Evolutionary conservation across 2,888 invertebrate species (phyloP).

Genomic region (Cyrtodaria siliqua): DNA sequence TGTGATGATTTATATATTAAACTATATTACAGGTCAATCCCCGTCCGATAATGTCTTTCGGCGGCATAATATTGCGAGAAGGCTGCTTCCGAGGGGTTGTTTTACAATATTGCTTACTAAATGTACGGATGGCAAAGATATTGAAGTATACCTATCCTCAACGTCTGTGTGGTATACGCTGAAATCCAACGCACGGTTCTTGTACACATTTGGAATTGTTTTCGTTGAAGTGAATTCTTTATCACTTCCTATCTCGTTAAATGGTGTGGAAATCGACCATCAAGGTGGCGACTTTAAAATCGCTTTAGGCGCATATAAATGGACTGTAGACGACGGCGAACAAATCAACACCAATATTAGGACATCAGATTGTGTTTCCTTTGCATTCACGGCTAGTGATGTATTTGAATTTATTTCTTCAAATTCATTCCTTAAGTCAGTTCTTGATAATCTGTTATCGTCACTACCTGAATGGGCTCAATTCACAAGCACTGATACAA

Average conservation of each 20-base stretch:
- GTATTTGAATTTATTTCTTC: conserved; percentile 41
- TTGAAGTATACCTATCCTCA: conserved; percentile 22
- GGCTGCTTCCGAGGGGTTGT: conserved; percentile 42
- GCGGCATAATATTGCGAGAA: conserved; percentile 20
- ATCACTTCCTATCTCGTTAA: not conserved
- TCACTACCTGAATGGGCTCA: conserved; percentile 39
- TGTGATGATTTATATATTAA: too few species aligned
- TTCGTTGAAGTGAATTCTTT: conserved; percentile 23
- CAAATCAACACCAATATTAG: conserved; percentile 2
- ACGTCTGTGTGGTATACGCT: conserved; percentile 16
- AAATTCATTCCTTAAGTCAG: conserved; percentile 35
- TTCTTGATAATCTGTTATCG: conserved; percentile 14
- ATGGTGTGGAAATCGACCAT: conserved; percentile 9
- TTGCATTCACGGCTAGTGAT: conserved; percentile 31
- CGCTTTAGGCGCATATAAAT: not conserved
- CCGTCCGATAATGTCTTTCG: conserved; percentile 15
- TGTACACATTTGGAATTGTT: conserved; percentile 19
- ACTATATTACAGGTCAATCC: conserved; percentile 2
- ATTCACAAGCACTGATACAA: conserved; percentile 9
- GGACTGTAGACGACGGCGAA: conserved; percentile 2
- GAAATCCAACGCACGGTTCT: not conserved
- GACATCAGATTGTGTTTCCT: conserved; percentile 27
- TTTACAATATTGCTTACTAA: conserved; percentile 26
- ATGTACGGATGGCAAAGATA: conserved; percentile 34
- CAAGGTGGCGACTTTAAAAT: conserved; percentile 2